Evolutionary conservation across 1,140 invertebrate genomes (phyloP), one percentile per base, ranked within the genome.

Genomic region (Pseudoatta argentina): DNA sequence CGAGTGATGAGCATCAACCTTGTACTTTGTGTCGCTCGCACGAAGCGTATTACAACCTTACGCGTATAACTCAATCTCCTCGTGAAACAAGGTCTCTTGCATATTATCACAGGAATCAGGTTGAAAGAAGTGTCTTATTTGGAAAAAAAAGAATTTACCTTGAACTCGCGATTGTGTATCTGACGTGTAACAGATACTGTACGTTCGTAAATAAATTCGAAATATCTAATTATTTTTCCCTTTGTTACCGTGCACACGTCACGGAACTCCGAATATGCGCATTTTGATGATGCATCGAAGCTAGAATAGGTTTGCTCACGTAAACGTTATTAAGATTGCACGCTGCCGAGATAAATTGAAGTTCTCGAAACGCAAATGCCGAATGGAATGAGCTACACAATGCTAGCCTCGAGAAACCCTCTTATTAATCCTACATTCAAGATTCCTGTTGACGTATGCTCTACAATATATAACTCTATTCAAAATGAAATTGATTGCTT

Each of bases 91-190:
- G 39, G 39, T 34, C 34, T 57, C 39, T 57, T n/a, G 30, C 51
- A n/a, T 30, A 59, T 82, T 72, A 73, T 61, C 55, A 34, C 18
- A 55, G n/a, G 27, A 82, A 82, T 72, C 12, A 44, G 51, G 27
- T 71, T 44, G 21, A 69, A 21, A 53, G 34, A 72, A 69, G 16
- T 7, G 59, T 16, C 21, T 16, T 0, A 34, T 51, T 53, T 53
- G 5, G 16, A 48, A 69, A 69, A 24, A 24, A 44, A 67, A 48
- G 7, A 72, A 27, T 51, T 51, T 14, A 1, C n/a, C 14, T 21
- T 8, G 18, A 77, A 30, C 5, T 30, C 14, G 57, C 21, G 16
- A 5, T 57, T 27, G 4, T 48, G 24, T 18, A 5, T 63, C 18
- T 12, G 63, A 55, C 44, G 14, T 7, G 24, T 61, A 76, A 78